Conservation (phyloP, 1,140 invertebrate species). For the Riptortus pedestris region DNA sequence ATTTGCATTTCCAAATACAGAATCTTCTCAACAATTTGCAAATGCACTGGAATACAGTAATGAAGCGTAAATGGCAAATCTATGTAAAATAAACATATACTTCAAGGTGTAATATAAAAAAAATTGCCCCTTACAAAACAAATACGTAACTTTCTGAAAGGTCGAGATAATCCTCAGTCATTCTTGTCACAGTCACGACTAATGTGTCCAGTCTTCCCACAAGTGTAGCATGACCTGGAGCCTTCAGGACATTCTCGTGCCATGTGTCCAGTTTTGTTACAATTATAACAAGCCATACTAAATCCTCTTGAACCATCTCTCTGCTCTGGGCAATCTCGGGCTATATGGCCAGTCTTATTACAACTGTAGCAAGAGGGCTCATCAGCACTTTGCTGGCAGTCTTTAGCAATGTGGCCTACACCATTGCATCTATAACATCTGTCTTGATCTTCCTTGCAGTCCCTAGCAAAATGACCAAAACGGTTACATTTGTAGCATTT, state of each 20-base stretch:
- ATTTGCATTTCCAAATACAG: conserved; percentile 17
- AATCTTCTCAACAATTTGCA: conserved; percentile 9
- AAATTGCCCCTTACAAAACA: conserved; percentile 18
- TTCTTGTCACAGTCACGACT: conserved; percentile 73
- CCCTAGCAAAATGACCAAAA: conserved; percentile 82
- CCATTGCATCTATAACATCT: conserved; percentile 75
- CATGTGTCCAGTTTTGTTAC: conserved; percentile 79
- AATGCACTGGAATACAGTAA: conserved; percentile 14
- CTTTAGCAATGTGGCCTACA: conserved; percentile 79
- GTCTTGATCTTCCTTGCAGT: conserved; percentile 74
- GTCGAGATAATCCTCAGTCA: conserved; percentile 19
- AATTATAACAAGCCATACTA: conserved; percentile 70
- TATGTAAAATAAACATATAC: conserved; percentile 16
- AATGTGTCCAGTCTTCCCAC: conserved; percentile 79
- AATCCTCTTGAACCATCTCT: conserved; percentile 41
- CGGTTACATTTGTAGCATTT: conserved; percentile 94
- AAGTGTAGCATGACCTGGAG: conserved; percentile 76
- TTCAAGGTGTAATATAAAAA: conserved; percentile 18
- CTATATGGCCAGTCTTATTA: conserved; percentile 78
- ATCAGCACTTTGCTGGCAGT: conserved; percentile 71
- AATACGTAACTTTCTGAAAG: conserved; percentile 10
- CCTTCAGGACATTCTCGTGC: conserved; percentile 74
- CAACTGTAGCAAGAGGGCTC: conserved; percentile 78
- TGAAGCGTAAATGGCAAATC: conserved; percentile 19
- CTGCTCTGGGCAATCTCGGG: conserved; percentile 75